These are phyloP conservation scores for Alcedo quadribrachys DNA, from an alignment of 2,797 vertebrate species.

Conservation along the genomic window DNA sequence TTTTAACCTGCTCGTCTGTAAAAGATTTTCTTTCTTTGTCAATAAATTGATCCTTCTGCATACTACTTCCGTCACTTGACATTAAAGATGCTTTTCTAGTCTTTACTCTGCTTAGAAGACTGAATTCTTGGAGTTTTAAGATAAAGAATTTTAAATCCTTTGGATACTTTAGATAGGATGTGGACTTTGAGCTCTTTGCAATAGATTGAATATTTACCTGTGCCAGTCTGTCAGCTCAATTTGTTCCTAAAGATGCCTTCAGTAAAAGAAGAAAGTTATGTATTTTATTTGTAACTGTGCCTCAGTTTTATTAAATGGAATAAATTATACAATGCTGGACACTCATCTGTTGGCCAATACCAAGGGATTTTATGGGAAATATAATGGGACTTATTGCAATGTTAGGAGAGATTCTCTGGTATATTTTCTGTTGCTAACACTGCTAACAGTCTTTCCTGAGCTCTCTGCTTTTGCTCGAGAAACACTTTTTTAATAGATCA, in stretches of 20 bases:
- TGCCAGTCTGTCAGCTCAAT: not conserved
- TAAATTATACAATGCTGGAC: not conserved
- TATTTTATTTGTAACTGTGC: not conserved
- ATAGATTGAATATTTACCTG: not conserved
- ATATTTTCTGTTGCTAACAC: not conserved
- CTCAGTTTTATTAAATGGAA: not conserved
- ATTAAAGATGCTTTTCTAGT: not conserved
- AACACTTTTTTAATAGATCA: not conserved
- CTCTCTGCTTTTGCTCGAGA: not conserved
- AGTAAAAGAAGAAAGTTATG: not conserved
- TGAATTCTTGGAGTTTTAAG: not conserved
- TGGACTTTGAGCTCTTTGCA: not conserved
- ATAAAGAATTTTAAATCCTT: not conserved
- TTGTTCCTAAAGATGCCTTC: not conserved
- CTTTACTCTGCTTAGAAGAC: not conserved
- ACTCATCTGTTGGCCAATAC: not conserved
- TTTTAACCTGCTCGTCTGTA: not conserved
- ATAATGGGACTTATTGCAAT: not conserved
- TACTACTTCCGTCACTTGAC: not conserved
- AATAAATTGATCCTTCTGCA: not conserved
- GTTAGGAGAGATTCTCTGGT: not conserved
- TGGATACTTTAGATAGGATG: not conserved
- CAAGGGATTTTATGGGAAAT: not conserved
- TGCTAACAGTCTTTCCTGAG: not conserved
- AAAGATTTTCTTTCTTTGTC: not conserved